Conservation (phyloP, 1,140 invertebrate genomes). For the Planococcus citri region DNA sequence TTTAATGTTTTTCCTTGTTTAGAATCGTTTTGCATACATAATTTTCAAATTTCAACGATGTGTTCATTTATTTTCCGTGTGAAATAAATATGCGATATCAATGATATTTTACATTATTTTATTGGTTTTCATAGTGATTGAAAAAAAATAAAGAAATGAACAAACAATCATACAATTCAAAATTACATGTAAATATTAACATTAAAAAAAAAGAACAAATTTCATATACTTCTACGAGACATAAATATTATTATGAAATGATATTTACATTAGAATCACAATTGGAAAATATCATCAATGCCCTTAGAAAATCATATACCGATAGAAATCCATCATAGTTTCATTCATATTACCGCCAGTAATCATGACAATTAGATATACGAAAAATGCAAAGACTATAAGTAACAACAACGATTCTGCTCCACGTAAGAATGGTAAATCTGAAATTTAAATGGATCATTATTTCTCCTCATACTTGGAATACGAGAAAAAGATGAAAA, state of each 20-base stretch:
- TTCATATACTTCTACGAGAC: no score
- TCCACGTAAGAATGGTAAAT: constrained; percentile 78
- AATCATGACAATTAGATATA: constrained; percentile 66
- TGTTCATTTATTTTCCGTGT: not conserved
- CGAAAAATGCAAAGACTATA: constrained; percentile 60
- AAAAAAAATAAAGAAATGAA: not conserved
- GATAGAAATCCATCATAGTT: constrained; percentile 66
- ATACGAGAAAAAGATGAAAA: no score
- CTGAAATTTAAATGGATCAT: constrained; percentile 40
- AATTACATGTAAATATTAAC: not conserved
- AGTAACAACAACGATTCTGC: constrained; percentile 79
- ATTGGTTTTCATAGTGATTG: not conserved
- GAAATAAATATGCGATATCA: not conserved
- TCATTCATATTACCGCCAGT: constrained; percentile 57
- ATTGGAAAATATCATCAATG: no score
- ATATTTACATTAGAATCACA: no score
- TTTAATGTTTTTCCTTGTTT: no score
- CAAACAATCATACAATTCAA: not conserved
- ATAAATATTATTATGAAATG: no score
- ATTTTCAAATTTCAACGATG: not conserved
- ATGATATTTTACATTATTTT: not conserved
- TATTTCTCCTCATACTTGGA: no score
- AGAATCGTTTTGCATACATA: no score
- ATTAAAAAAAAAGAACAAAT: no score
- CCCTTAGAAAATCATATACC: constrained; percentile 47